Conservation (phyloP, 2,888 invertebrate genomes). For the Pterostichus madidus region DNA sequence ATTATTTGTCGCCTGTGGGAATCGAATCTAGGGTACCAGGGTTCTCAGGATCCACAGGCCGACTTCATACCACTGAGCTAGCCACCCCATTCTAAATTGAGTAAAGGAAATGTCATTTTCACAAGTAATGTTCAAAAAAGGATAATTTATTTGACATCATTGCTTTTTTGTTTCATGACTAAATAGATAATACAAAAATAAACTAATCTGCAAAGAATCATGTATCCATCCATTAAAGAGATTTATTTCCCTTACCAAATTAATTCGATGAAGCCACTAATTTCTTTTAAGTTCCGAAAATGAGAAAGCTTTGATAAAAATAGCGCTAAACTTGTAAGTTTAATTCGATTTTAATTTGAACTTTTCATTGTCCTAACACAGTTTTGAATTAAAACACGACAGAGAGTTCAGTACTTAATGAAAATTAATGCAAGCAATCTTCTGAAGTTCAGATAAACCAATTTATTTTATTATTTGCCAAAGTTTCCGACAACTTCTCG, state of each 20-base stretch:
- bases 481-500: slow-evolving; percentile 55
- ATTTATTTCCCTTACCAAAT: not conserved
- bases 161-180: no score
- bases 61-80: no score
- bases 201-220: not conserved
- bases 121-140: no score
- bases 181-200: no score
- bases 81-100: no score
- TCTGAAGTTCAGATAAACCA: slow-evolving; percentile 55
- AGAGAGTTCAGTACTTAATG: slow-evolving; percentile 54
- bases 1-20: no score
- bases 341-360: slow-evolving; percentile 49
- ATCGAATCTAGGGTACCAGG: no score
- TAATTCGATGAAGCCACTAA: not conserved
- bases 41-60: no score
- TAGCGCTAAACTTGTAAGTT: slow-evolving; percentile 26
- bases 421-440: slow-evolving; percentile 61
- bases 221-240: not conserved
- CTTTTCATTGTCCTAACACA: slow-evolving; percentile 49
- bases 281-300: not conserved
- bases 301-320: slow-evolving; percentile 31
- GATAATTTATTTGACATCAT: no score
- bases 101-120: no score
- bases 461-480: slow-evolving; percentile 64
- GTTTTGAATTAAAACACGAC: slow-evolving; percentile 45